Percentiles rank a stretch among this genome's conserved stretches.
Evolutionary conservation across 2,113 vertebrate genomes (phyloP).

Genomic region (human (Homo sapiens)): GRCh38 chr14:72843001-72843500

Average conservation of each 20-base stretch:
- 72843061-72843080: conserved; percentile 66
- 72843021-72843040: no score
- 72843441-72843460: neutral
- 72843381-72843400: conserved; percentile 60
- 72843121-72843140: conserved; percentile 61
- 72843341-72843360: neutral
- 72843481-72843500: neutral
- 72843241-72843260: conserved; percentile 13
- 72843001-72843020: no score
- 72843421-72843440: conserved; percentile 13
- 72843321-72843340: neutral
- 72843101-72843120: conserved; percentile 62
- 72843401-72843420: conserved; percentile 67
- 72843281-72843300: conserved; percentile 46
- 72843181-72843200: neutral
- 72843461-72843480: neutral
- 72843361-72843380: neutral
- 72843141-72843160: conserved; percentile 42
- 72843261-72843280: conserved; percentile 22
- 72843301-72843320: conserved; percentile 32
- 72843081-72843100: conserved; percentile 71
- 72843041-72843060: neutral
- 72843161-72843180: conserved; percentile 31
- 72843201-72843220: neutral
- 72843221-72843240: conserved; percentile 24